Evolutionary conservation across 2,888 invertebrate genomes (phyloP).

Genomic region (Drosophila colorata): DNA sequence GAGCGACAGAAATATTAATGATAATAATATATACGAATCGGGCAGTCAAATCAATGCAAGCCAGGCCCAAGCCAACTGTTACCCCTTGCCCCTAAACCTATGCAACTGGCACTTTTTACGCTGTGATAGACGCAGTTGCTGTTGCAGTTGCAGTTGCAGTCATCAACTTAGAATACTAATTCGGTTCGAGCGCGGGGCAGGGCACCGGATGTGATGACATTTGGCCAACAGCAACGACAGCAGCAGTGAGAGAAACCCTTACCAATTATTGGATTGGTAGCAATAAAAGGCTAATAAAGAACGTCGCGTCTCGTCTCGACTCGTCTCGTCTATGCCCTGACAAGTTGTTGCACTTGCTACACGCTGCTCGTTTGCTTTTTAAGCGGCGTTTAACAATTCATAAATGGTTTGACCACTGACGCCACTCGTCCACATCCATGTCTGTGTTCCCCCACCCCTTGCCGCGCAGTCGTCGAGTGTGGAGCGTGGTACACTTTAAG

Average conservation of each 20-base stretch:
- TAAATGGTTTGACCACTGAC: conserved; percentile 74
- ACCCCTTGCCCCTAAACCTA: conserved; percentile 7
- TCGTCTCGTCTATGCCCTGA: conserved; percentile 41
- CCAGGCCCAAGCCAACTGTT: conserved; percentile 59
- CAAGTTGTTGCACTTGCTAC: conserved; percentile 70
- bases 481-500: conserved; percentile 66
- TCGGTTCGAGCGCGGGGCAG: conserved; percentile 61
- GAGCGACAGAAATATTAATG: conserved; percentile 69
- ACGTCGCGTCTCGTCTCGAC: conserved; percentile 21
- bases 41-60: conserved; percentile 62
- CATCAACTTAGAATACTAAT: conserved; percentile 79
- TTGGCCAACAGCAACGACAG: conserved; percentile 55
- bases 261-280: conserved; percentile 71
- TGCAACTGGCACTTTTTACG: conserved; percentile 40
- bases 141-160: conserved; percentile 54
- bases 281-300: conserved; percentile 80
- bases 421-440: conserved; percentile 72
- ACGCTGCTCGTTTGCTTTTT: conserved; percentile 29
- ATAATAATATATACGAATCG: conserved; percentile 65
- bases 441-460: conserved; percentile 12
- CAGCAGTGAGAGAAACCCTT: conserved; percentile 55
- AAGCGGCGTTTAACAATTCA: conserved; percentile 76
- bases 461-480: not conserved
- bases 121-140: conserved; percentile 42
- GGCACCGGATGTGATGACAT: conserved; percentile 78